Evolutionary conservation across 1,140 invertebrate species (phyloP).

Genomic region (Drosophila trapezifrons): DNA sequence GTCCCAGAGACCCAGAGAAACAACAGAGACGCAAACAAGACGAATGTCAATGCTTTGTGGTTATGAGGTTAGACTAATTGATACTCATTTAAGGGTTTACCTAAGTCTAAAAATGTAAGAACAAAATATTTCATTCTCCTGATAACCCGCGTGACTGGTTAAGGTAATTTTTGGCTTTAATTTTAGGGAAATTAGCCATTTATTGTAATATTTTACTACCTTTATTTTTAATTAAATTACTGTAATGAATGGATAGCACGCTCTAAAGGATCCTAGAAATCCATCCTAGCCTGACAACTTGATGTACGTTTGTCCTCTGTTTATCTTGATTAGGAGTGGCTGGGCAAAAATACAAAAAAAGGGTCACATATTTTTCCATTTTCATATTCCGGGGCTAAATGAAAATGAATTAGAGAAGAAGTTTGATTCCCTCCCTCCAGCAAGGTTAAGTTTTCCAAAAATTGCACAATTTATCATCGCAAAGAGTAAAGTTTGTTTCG

Average conservation of each 20-base stretch:
- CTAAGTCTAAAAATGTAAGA: neutral
- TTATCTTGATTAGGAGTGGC: slow-evolving; percentile 57
- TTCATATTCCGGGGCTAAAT: slow-evolving; percentile 33
- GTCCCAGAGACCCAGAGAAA: slow-evolving; percentile 33
- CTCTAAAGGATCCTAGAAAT: neutral
- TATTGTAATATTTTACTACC: neutral
- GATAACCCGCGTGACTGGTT: neutral
- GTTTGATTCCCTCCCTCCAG: slow-evolving; percentile 54
- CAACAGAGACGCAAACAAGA: slow-evolving; percentile 44
- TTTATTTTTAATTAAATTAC: slow-evolving; percentile 1
- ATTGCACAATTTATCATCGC: slow-evolving; percentile 75
- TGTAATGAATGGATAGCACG: neutral
- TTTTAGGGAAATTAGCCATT: too few relatives aligned
- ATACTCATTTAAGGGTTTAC: slow-evolving; percentile 16
- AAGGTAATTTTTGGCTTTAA: too few relatives aligned
- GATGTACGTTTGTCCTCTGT: slow-evolving; percentile 17
- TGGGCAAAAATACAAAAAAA: slow-evolving; percentile 30
- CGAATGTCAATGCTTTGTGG: slow-evolving; percentile 8
- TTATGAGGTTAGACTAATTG: slow-evolving; percentile 12
- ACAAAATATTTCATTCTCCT: too few relatives aligned
- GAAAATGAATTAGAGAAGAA: slow-evolving; percentile 57
- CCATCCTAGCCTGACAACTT: neutral
- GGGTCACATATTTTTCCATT: slow-evolving; percentile 51
- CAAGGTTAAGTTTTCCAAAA: slow-evolving; percentile 49
- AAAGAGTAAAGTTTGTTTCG: slow-evolving; percentile 51